Evolutionary conservation across 2,113 vertebrate species (phyloP).

Genomic region (Pomatostomus ruficeps): DNA sequence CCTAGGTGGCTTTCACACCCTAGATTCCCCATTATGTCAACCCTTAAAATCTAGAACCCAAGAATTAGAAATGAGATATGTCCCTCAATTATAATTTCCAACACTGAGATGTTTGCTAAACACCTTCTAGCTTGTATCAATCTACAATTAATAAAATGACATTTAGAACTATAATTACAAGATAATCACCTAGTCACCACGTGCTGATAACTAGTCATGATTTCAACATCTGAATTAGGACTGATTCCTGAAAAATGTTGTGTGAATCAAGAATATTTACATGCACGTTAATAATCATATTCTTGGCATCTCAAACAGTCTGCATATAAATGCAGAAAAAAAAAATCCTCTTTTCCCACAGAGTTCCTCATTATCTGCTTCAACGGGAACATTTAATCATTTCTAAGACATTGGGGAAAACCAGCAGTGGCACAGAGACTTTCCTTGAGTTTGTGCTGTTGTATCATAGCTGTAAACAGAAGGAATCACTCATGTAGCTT

Average conservation of each 20-base stretch:
- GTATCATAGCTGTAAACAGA: conserved; percentile 1
- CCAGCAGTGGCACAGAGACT: neutral
- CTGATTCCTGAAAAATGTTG: neutral
- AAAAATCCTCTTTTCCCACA: neutral
- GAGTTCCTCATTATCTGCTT: conserved; percentile 48
- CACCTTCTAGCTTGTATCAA: neutral
- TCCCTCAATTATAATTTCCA: neutral
- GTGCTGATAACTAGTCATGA: neutral
- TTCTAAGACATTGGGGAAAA: conserved; percentile 27
- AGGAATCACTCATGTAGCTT: neutral
- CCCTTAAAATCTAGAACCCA: neutral
- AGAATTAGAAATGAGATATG: neutral
- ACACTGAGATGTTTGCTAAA: neutral
- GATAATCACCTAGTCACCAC: neutral
- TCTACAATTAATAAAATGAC: neutral
- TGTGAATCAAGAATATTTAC: conserved; percentile 2
- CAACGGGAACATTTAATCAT: conserved; percentile 47
- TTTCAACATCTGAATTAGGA: neutral
- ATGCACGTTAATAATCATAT: neutral
- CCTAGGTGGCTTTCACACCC: neutral
- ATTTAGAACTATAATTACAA: neutral
- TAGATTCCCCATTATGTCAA: neutral
- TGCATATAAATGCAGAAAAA: neutral
- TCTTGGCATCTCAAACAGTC: neutral
- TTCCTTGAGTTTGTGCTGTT: conserved; percentile 16